Evolutionary conservation across 2,888 invertebrate genomes (phyloP).

Genomic region (Lasius fuliginosus): DNA sequence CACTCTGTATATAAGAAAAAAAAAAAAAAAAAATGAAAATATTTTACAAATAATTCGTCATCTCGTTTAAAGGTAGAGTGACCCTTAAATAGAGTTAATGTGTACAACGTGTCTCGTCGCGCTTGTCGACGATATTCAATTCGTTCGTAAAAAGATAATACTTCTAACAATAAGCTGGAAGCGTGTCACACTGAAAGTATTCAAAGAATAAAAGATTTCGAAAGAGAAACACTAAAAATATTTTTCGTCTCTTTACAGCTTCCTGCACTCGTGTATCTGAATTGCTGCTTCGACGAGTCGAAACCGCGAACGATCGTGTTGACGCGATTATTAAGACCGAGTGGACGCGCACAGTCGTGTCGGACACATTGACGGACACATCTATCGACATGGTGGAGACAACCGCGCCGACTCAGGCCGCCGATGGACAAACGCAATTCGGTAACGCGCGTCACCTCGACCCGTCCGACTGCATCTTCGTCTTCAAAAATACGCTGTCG

Average conservation of each 20-base stretch:
- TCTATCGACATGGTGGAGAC: constrained; percentile 80
- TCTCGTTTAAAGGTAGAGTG: no score
- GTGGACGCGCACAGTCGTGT: neutral
- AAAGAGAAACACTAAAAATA: neutral
- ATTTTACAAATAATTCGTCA: neutral
- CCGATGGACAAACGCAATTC: constrained; percentile 84
- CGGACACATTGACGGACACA: neutral
- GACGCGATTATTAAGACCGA: neutral
- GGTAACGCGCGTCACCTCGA: constrained; percentile 83
- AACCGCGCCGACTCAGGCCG: constrained; percentile 57
- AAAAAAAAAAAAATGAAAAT: neutral
- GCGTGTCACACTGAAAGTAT: neutral
- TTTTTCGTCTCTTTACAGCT: constrained; percentile 11
- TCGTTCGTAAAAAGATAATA: neutral
- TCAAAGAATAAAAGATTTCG: neutral
- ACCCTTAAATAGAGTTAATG: no score
- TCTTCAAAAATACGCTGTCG: constrained; percentile 83
- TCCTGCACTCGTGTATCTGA: neutral
- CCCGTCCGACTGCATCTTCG: constrained; percentile 84
- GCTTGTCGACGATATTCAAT: neutral
- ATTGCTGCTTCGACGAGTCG: neutral
- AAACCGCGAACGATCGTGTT: neutral
- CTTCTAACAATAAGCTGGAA: no score
- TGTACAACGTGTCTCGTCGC: no score
- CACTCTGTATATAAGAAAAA: no score